Conservation (phyloP, 2,797 vertebrate species). For the Anisognathus igniventris region DNA sequence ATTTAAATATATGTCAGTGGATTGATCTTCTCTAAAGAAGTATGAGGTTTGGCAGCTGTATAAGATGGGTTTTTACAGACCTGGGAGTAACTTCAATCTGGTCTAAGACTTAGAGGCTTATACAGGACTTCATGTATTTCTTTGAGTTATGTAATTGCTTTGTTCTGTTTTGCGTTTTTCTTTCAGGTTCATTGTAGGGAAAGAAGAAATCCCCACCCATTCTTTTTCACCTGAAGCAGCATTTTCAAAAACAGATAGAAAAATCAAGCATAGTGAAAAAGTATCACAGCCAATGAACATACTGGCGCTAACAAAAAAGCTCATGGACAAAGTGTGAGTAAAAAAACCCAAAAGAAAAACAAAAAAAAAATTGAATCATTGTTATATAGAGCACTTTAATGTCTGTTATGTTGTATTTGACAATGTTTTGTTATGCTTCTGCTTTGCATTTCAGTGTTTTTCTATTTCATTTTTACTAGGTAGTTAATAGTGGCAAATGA, state of each 20-base stretch:
- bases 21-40: neutral
- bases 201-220: slow-evolving; percentile 93
- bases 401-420: neutral
- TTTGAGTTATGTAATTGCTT: neutral
- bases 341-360: neutral
- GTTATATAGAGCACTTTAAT: neutral
- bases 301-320: slow-evolving; percentile 77
- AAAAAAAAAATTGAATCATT: fast-evolving
- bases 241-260: slow-evolving; percentile 69
- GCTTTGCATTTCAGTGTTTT: neutral
- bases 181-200: slow-evolving; percentile 92
- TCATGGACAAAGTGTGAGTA: slow-evolving; percentile 90
- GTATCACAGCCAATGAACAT: slow-evolving; percentile 65
- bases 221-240: slow-evolving; percentile 75
- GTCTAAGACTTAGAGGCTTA: neutral
- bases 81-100: neutral
- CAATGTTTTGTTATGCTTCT: neutral
- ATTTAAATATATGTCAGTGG: neutral
- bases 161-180: neutral
- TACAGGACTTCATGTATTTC: neutral
- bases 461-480: neutral
- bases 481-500: neutral
- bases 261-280: slow-evolving; percentile 54
- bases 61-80: neutral
- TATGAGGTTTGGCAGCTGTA: neutral